These are phyloP conservation scores for Drosophila ogumai DNA, from an alignment of 1,140 invertebrate genomes.

Conservation along the genomic window DNA sequence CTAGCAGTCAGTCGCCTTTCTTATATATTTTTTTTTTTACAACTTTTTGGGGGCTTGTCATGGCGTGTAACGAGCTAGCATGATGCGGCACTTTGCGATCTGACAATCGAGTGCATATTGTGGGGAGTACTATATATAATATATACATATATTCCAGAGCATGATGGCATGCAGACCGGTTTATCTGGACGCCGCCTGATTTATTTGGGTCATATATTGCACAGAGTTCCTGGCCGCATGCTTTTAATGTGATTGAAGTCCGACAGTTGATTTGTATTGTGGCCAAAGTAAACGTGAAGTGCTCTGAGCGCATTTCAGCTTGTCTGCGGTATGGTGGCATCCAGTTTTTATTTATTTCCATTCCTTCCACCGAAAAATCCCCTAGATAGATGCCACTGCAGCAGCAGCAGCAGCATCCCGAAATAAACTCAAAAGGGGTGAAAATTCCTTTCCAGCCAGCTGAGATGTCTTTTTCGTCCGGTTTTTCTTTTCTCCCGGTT, in stretches of 20 bases:
- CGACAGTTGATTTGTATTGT: slow-evolving; percentile 71
- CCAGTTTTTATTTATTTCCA: slow-evolving; percentile 9
- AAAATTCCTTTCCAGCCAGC: slow-evolving; percentile 39
- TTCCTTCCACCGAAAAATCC: slow-evolving; percentile 32
- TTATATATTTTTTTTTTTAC: not conserved
- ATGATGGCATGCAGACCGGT: slow-evolving; percentile 42
- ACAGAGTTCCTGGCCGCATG: slow-evolving; percentile 20
- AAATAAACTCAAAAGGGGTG: slow-evolving; percentile 49
- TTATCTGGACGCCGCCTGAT: slow-evolving; percentile 56
- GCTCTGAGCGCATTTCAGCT: slow-evolving; percentile 28
- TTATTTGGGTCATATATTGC: slow-evolving; percentile 57
- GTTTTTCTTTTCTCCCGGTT: slow-evolving; percentile 20
- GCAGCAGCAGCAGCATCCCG: slow-evolving; percentile 10
- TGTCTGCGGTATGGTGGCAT: slow-evolving; percentile 24
- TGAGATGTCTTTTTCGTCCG: slow-evolving; percentile 51
- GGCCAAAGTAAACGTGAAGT: slow-evolving; percentile 45
- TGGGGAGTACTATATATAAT: not conserved
- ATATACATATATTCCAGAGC: not conserved
- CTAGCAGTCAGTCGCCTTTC: slow-evolving; percentile 15
- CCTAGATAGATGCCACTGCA: slow-evolving; percentile 31
- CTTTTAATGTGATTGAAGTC: slow-evolving; percentile 73
- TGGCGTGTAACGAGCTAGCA: slow-evolving; percentile 34
- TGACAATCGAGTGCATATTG: slow-evolving; percentile 57
- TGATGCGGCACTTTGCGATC: slow-evolving; percentile 58
- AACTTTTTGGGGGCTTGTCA: slow-evolving; percentile 69